These are phyloP conservation scores for Rhabdophis nuchalis DNA, from an alignment of 2,797 vertebrate species.

Conservation along the genomic window DNA sequence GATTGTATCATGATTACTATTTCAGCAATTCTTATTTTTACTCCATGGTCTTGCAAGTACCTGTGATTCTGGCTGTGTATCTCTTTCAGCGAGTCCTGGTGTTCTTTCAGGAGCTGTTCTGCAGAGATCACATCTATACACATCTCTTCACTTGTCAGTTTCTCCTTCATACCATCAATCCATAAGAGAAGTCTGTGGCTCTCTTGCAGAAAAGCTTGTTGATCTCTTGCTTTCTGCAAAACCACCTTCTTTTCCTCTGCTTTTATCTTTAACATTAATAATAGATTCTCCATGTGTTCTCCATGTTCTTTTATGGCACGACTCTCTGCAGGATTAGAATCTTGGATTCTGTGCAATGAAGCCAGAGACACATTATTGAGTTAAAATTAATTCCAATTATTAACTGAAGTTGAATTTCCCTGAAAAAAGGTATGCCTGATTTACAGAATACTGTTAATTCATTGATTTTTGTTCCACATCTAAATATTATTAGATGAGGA, in stretches of 20 bases:
- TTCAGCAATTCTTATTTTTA: neutral
- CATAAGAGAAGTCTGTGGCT: constrained; percentile 72
- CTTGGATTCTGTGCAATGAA: constrained; percentile 73
- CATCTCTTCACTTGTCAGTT: constrained; percentile 72
- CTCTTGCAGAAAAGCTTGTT: constrained; percentile 75
- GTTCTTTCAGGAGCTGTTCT: constrained; percentile 73
- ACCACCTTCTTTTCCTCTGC: constrained; percentile 54
- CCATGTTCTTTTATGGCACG: constrained; percentile 77
- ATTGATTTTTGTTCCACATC: neutral
- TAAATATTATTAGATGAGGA: neutral
- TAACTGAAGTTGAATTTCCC: neutral
- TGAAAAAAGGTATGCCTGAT: neutral
- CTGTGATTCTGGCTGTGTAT: constrained; percentile 76
- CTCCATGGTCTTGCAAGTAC: constrained; percentile 53
- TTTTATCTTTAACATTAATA: constrained; percentile 69
- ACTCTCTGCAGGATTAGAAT: constrained; percentile 78
- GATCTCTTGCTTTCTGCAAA: constrained; percentile 64
- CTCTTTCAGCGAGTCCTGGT: constrained; percentile 77
- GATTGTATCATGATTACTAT: neutral
- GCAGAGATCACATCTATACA: constrained; percentile 74
- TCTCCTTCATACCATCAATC: constrained; percentile 68
- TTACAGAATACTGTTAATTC: neutral
- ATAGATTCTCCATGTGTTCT: constrained; percentile 74
- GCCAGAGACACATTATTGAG: neutral
- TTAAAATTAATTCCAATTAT: neutral